Conservation (phyloP, 2,888 invertebrate genomes). For the Eurois occulta region DNA sequence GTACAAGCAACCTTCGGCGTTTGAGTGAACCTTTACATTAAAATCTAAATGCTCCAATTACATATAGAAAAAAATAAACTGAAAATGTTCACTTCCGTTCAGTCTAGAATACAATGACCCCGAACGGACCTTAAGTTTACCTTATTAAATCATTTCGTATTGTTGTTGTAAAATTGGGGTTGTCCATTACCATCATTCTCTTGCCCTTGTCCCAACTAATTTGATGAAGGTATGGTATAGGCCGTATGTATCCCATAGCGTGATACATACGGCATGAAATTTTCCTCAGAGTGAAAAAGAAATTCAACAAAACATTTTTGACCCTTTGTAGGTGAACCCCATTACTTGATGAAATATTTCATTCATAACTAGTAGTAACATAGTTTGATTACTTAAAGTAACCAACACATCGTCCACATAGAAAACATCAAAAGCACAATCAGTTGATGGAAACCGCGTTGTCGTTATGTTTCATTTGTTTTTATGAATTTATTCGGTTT, state of each 20-base stretch:
- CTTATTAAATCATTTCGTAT: neutral
- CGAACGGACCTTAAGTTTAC: neutral
- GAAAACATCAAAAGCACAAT: constrained; percentile 7
- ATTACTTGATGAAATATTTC: constrained; percentile 32
- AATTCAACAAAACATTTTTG: neutral
- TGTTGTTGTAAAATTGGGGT: neutral
- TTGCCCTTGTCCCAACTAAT: too few species aligned
- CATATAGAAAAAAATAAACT: neutral
- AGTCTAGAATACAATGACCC: neutral
- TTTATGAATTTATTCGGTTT: neutral
- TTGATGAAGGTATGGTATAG: too few species aligned
- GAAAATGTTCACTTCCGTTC: neutral
- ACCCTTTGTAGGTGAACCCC: constrained; percentile 27
- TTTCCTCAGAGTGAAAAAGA: neutral
- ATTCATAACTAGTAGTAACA: neutral
- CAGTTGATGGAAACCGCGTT: neutral
- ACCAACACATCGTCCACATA: neutral
- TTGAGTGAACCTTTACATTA: neutral
- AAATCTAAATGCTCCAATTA: neutral
- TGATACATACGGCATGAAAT: neutral
- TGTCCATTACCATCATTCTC: too few species aligned
- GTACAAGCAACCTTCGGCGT: neutral
- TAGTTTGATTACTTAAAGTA: constrained; percentile 14
- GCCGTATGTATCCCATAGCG: too few species aligned
- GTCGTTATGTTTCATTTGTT: constrained; percentile 1